Evolutionary conservation across 2,888 invertebrate species (phyloP).

Genomic region (Pyrrhosoma nymphula): DNA sequence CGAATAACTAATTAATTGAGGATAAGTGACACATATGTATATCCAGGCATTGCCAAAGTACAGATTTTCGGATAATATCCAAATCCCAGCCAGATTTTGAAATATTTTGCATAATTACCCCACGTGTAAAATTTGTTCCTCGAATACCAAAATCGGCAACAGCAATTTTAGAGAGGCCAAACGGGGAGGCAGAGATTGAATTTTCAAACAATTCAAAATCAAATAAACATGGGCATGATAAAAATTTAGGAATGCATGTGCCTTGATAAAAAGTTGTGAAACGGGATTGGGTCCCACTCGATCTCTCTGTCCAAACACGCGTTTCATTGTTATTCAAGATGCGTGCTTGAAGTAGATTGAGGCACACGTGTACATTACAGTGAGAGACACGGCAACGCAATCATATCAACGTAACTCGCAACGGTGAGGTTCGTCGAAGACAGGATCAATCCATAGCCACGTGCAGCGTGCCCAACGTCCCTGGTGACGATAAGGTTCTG

Average conservation of each 20-base stretch:
- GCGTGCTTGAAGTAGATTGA: neutral
- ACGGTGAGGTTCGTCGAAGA: neutral
- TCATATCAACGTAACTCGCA: neutral
- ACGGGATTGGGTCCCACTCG: neutral
- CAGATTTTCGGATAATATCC: too few relatives aligned
- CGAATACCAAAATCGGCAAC: too few relatives aligned
- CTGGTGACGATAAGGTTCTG: neutral
- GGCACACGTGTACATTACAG: slow-evolving; percentile 12
- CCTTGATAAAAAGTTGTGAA: neutral
- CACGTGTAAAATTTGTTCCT: too few relatives aligned
- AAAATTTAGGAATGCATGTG: neutral
- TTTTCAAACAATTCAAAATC: too few relatives aligned
- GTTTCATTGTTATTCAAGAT: slow-evolving; percentile 5
- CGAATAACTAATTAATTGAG: too few relatives aligned
- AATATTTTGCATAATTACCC: too few relatives aligned
- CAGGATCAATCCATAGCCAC: neutral
- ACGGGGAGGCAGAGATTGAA: too few relatives aligned
- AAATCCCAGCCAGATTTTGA: too few relatives aligned
- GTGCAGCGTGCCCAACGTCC: neutral
- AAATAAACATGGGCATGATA: neutral
- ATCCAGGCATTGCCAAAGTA: too few relatives aligned
- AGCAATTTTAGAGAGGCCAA: too few relatives aligned
- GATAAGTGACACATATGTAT: too few relatives aligned
- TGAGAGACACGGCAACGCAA: slow-evolving; percentile 12
- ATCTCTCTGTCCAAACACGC: neutral